Evolutionary conservation across 2,888 invertebrate genomes (phyloP), one percentile per base, ranked within the genome.

Genomic region (Helobdella robusta): DNA sequence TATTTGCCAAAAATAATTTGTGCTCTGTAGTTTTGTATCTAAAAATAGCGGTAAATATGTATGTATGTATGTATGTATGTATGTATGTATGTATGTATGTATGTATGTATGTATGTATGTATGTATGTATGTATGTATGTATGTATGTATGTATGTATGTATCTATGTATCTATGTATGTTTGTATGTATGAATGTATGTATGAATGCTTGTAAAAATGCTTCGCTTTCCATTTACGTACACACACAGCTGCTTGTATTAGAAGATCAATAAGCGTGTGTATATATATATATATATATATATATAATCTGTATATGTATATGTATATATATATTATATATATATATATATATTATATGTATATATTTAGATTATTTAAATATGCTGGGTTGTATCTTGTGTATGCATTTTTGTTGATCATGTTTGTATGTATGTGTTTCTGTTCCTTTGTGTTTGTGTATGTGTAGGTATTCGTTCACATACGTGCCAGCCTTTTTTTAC

Each of bases 391-490:
- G 65, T 73, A 75, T 2, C 74, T 75, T 35, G 54, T 70, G 34
- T 72, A 68, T 62, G 73, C 69, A 23, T 73, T 69, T 59, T 72
- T 73, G 54, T 73, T 71, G 23, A 75, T 60, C 3, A 74, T 74
- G 59, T 74, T 73, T 0, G 75, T 69, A 1, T 74, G 73, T 28
- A 74, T 69, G 62, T 75, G 75, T 40, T 11, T 40, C 11, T 40
- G 44, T 40, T 15, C n/a, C 11, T 40, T 15, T 40, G 44, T 40
- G n/a, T 40, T 11, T 40, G n/a, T 40, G 44, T 40, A 40, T n/a
- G 44, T 40, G n/a, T 40, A n/a, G 11, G 44, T 40, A 40, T 40
- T 15, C n/a, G 44, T 40, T 11, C n/a, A n/a, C n/a, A 40, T 40
- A n/a, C n/a, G 44, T 40, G 44, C 11, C n/a, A 40, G n/a, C n/a